Evolutionary conservation across 2,888 invertebrate species (phyloP).

Genomic region (Siphonodentalium dalli): DNA sequence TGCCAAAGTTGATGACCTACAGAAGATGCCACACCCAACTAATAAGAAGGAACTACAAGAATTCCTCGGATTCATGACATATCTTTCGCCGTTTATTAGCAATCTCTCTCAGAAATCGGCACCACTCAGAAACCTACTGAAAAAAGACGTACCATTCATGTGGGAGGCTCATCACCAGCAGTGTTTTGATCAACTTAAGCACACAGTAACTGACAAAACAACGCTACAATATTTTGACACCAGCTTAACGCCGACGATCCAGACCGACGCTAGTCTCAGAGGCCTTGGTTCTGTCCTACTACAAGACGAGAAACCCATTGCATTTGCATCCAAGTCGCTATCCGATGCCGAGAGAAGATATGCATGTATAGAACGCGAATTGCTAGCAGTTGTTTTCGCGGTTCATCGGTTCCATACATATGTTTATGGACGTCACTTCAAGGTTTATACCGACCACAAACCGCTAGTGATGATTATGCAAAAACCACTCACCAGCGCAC

Average conservation of each 20-base stretch:
- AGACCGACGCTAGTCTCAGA: slow-evolving; percentile 26
- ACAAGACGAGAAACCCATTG: slow-evolving; percentile 27
- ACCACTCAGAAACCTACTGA: too few species aligned
- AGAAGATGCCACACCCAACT: too few species aligned
- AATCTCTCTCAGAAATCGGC: too few species aligned
- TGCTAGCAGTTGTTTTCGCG: slow-evolving; percentile 24
- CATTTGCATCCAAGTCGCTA: slow-evolving; percentile 23
- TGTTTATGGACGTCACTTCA: slow-evolving; percentile 16
- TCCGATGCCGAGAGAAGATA: slow-evolving; percentile 26
- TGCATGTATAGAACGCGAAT: slow-evolving; percentile 34
- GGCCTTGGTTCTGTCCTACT: slow-evolving; percentile 28
- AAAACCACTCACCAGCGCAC: slow-evolving; percentile 22
- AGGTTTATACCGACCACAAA: slow-evolving; percentile 23
- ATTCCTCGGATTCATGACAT: too few species aligned
- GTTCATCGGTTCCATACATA: slow-evolving; percentile 27
- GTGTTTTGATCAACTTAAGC: slow-evolving; percentile 24
- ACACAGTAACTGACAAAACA: slow-evolving; percentile 10
- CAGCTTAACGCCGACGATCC: too few species aligned
- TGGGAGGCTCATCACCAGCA: slow-evolving; percentile 10
- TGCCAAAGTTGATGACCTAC: too few species aligned
- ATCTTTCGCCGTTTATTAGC: too few species aligned
- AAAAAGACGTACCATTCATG: too few species aligned
- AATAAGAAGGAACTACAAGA: too few species aligned
- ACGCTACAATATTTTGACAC: slow-evolving; percentile 24
- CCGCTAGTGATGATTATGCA: slow-evolving; percentile 20